A percentile compares a stretch with the other conserved stretches of the same genome.
Conservation (phyloP, 2,888 invertebrate species). For the Rhagonycha lutea region DNA sequence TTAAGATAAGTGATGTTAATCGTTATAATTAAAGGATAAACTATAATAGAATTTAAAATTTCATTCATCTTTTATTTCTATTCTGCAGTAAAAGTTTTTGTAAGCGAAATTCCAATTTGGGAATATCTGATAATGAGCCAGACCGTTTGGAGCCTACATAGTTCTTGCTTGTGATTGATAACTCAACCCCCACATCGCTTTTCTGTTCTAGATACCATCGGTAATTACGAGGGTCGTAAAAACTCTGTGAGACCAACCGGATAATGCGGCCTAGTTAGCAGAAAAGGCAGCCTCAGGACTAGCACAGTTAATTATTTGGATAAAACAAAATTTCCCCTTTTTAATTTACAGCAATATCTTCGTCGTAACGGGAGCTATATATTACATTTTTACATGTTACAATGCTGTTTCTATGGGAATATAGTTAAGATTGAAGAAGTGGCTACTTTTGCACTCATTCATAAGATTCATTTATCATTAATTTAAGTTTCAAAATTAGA, state of each 20-base stretch:
- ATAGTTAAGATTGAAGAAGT: neutral
- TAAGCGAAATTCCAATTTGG: conserved; percentile 6
- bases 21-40: neutral
- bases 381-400: conserved; percentile 3
- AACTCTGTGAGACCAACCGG: conserved; percentile 29
- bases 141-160: conserved; percentile 17
- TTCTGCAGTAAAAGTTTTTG: conserved; percentile 4
- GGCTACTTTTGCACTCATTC: neutral
- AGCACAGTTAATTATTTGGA: conserved; percentile 30
- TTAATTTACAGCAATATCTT: conserved; percentile 26
- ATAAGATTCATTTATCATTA: neutral
- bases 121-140: conserved; percentile 7
- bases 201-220: conserved; percentile 25
- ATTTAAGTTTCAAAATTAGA: neutral
- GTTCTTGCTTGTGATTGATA: conserved; percentile 23
- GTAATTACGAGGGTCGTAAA: conserved; percentile 31
- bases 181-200: conserved; percentile 16
- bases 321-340: conserved; percentile 29
- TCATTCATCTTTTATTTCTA: neutral
- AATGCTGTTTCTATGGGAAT: neutral
- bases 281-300: conserved; percentile 30
- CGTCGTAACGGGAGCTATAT: conserved; percentile 5
- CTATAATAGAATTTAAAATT: neutral
- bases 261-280: conserved; percentile 30
- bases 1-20: neutral